Percentiles rank a stretch among this genome's conserved stretches.
phyloP scores from a whole-genome alignment of 2,797 vertebrate species.

The Enteromius trimaculatus region DNA sequence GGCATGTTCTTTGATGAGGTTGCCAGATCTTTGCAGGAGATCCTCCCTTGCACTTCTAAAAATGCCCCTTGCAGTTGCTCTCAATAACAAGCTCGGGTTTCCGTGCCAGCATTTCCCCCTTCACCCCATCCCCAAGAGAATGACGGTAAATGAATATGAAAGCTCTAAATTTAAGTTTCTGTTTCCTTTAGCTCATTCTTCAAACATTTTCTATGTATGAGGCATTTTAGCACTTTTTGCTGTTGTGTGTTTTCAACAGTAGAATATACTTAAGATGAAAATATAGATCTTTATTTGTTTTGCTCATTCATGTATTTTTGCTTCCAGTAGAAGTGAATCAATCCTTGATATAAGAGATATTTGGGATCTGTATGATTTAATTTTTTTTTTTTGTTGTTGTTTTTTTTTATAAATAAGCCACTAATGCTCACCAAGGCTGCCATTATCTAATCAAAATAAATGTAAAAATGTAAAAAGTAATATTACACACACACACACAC shows the following conservation, averaged over 20 bases:
- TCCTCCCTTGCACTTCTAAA: constrained; percentile 62
- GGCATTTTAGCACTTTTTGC: neutral
- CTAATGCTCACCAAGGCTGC: neutral
- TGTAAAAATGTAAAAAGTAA: no score
- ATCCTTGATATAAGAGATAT: neutral
- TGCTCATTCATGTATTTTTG: neutral
- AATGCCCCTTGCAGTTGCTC: constrained; percentile 53
- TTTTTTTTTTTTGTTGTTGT: no score
- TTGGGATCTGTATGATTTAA: neutral
- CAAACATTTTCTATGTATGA: neutral
- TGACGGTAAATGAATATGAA: constrained; percentile 11
- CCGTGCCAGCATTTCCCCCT: constrained; percentile 64
- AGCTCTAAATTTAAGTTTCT: neutral
- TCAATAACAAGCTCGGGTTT: constrained; percentile 57
- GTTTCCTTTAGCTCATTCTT: neutral
- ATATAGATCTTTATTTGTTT: neutral
- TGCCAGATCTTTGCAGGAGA: constrained; percentile 69
- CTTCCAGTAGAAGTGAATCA: neutral
- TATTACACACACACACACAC: no score
- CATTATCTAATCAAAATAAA: no score
- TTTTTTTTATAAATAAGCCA: neutral
- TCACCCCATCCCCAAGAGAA: neutral
- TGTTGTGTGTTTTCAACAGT: neutral
- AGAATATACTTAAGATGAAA: neutral
- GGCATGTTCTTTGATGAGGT: constrained; percentile 64